phyloP scores from a whole-genome alignment of 64 coral and sea anemone species.

The Stichodactyla helianthus region DNA sequence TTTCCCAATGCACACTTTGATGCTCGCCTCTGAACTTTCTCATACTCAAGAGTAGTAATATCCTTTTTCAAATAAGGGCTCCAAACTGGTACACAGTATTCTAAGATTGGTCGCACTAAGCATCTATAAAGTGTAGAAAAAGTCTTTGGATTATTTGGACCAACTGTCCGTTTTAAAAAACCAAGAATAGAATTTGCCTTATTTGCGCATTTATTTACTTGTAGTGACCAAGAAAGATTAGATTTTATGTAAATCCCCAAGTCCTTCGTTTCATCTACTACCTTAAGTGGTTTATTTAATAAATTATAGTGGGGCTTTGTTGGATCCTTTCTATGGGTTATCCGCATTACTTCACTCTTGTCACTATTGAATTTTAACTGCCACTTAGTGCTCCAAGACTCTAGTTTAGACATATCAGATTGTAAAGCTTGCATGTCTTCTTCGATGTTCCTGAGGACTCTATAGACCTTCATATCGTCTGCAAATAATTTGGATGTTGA shows the following conservation, averaged over 20 bases:
- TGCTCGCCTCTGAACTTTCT: constrained; percentile 30
- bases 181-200: constrained; percentile 20
- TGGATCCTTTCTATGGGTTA: constrained; percentile 27
- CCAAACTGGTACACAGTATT: constrained; percentile 13
- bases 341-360: constrained; percentile 59
- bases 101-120: constrained; percentile 17
- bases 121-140: constrained; percentile 24
- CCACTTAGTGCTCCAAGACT: constrained; percentile 51
- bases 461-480: neutral
- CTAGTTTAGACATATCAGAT: constrained; percentile 7
- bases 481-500: constrained; percentile 21
- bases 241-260: constrained; percentile 36
- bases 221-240: constrained; percentile 37
- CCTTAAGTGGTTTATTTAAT: neutral
- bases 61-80: neutral
- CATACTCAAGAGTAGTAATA: constrained; percentile 1
- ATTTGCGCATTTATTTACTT: constrained; percentile 26
- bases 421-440: neutral
- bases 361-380: constrained; percentile 43
- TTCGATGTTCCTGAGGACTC: neutral
- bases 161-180: constrained; percentile 20
- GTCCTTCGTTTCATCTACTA: constrained; percentile 15
- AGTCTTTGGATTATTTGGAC: constrained; percentile 5
- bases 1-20: neutral
- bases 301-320: neutral